A percentile compares a stretch with the other conserved stretches of the same genome.
Evolutionary conservation across 1,140 invertebrate species (phyloP).

Genomic region (Drosophila watanabei): DNA sequence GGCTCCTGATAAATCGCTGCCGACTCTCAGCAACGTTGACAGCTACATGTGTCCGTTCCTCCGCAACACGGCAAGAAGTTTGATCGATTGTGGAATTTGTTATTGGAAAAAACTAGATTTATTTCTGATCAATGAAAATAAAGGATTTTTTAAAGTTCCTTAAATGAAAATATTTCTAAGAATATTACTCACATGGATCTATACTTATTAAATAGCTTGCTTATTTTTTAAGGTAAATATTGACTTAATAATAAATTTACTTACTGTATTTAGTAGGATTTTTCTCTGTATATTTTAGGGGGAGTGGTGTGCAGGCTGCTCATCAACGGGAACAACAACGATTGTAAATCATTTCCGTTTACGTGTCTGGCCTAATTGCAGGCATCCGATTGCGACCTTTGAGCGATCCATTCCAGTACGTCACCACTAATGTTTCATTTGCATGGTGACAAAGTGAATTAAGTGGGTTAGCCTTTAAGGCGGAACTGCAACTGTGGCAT

Average conservation of each 20-base stretch:
- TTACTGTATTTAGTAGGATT: not conserved
- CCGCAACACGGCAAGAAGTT: conserved; percentile 24
- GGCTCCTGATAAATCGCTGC: conserved; percentile 75
- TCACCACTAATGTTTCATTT: conserved; percentile 49
- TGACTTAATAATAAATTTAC: no score
- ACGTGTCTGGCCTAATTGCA: conserved; percentile 67
- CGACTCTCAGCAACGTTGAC: conserved; percentile 47
- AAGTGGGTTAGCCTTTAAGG: conserved; percentile 27
- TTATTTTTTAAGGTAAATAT: no score
- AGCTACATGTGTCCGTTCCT: conserved; percentile 68
- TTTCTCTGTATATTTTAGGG: conserved; percentile 11
- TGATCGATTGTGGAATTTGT: conserved; percentile 3
- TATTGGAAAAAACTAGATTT: not conserved
- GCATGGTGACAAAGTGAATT: conserved; percentile 48
- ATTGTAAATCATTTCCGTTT: conserved; percentile 75
- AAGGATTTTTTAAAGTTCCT: not conserved
- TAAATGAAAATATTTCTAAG: not conserved
- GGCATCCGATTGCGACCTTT: conserved; percentile 48
- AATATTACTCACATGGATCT: not conserved
- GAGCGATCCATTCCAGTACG: conserved; percentile 44
- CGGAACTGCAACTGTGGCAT: conserved; percentile 14
- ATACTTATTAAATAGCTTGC: no score
- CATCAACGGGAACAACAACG: conserved; percentile 16
- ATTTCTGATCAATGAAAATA: not conserved
- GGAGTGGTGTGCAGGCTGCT: conserved; percentile 12